Percentiles rank a stretch among this genome's conserved stretches.
Conservation (phyloP, 53 echinoderm and acorn worm genomes). For the Mesocentrotus franciscanus region DNA sequence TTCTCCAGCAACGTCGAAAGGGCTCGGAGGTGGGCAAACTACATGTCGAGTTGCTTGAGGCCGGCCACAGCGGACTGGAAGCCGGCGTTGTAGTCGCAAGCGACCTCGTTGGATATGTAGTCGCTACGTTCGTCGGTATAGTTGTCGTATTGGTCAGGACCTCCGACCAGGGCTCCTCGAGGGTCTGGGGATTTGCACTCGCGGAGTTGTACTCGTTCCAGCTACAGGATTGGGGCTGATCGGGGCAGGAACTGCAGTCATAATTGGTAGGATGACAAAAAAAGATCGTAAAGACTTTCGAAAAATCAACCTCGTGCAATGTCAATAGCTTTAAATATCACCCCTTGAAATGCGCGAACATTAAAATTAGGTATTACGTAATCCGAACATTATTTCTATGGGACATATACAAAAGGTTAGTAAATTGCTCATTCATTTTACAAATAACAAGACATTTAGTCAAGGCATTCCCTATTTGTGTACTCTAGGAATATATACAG, state of each 20-base stretch:
- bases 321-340: too few species aligned
- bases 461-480: too few species aligned
- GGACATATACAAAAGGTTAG: too few species aligned
- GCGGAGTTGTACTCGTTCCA: constrained; percentile 61
- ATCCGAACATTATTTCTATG: too few species aligned
- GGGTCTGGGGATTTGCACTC: constrained; percentile 73
- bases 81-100: constrained; percentile 79
- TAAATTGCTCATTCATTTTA: too few species aligned
- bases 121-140: constrained; percentile 71
- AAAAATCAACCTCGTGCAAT: too few species aligned
- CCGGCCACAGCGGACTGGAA: constrained; percentile 83
- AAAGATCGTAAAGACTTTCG: too few species aligned
- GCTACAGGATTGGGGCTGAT: constrained; percentile 61
- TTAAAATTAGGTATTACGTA: too few species aligned
- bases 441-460: too few species aligned
- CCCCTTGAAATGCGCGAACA: too few species aligned
- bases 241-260: constrained; percentile 71
- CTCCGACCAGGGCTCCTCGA: constrained; percentile 83
- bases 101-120: constrained; percentile 74
- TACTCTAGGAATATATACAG: too few species aligned
- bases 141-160: constrained; percentile 73
- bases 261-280: background rate
- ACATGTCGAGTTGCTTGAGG: background rate
- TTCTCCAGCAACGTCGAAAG: background rate
- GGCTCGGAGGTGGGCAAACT: background rate